phyloP scores from a whole-genome alignment of 2,888 invertebrate genomes.

The Brenthis hecate region DNA sequence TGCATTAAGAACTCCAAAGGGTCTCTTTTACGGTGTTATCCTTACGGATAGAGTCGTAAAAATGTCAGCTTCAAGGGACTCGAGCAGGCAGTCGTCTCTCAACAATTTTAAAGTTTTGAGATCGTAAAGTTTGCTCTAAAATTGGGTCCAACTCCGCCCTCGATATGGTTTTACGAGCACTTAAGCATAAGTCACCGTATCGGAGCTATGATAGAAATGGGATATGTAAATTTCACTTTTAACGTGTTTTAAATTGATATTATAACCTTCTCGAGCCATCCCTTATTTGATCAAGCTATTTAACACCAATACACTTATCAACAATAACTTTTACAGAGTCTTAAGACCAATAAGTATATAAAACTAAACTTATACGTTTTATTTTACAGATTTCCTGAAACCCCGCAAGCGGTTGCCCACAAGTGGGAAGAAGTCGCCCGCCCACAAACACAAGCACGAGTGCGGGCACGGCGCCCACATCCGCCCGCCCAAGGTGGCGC shows the following conservation, averaged over 20 bases:
- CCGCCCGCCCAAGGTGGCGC: slow-evolving; percentile 76
- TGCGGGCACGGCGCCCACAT: slow-evolving; percentile 73
- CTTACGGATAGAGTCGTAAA: slow-evolving; percentile 73
- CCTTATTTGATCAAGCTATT: neutral
- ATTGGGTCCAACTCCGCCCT: slow-evolving; percentile 52
- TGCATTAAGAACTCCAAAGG: slow-evolving; percentile 58
- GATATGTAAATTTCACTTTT: slow-evolving; percentile 24
- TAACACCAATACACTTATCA: neutral
- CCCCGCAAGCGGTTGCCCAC: slow-evolving; percentile 83
- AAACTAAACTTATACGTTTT: slow-evolving; percentile 21
- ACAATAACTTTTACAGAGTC: too few relatives aligned
- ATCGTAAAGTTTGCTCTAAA: slow-evolving; percentile 62
- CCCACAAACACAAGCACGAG: slow-evolving; percentile 71
- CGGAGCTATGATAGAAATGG: slow-evolving; percentile 16
- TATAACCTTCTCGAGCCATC: slow-evolving; percentile 1
- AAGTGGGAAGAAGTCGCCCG: slow-evolving; percentile 77
- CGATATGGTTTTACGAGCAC: slow-evolving; percentile 55
- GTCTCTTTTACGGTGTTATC: slow-evolving; percentile 55
- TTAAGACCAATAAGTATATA: too few relatives aligned
- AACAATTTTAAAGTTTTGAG: slow-evolving; percentile 62
- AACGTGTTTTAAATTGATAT: slow-evolving; percentile 35
- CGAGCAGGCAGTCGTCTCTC: slow-evolving; percentile 54
- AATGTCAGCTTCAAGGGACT: slow-evolving; percentile 54
- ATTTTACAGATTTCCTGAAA: slow-evolving; percentile 85
- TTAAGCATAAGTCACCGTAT: slow-evolving; percentile 32